Evolutionary conservation across 2,888 invertebrate species (phyloP).

Genomic region (Allygus modestus): DNA sequence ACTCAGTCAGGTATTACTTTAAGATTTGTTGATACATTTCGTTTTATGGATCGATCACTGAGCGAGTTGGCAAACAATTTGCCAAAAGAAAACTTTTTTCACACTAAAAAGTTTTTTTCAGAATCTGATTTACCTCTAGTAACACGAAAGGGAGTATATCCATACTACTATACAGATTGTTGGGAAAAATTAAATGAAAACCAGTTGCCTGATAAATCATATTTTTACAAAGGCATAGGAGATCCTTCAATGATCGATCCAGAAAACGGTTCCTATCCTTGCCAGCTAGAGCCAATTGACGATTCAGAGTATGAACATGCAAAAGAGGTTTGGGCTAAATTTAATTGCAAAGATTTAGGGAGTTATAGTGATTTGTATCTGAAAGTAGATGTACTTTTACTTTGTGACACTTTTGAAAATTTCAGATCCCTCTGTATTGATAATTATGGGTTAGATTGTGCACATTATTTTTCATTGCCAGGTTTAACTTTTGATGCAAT

Average conservation of each 20-base stretch:
- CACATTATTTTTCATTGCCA: conserved; percentile 48
- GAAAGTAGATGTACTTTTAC: conserved; percentile 57
- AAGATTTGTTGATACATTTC: conserved; percentile 6
- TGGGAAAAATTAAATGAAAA: conserved; percentile 63
- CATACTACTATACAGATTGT: conserved; percentile 64
- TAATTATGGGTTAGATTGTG: conserved; percentile 32
- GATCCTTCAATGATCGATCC: conserved; percentile 67
- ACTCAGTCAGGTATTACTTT: neutral
- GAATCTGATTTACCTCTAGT: neutral
- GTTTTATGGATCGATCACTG: conserved; percentile 7
- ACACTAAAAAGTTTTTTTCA: conserved; percentile 7
- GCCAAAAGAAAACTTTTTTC: neutral
- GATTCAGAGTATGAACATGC: conserved; percentile 72
- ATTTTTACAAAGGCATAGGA: conserved; percentile 69
- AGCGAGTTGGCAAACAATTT: neutral
- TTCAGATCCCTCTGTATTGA: conserved; percentile 50
- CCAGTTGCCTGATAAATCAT: conserved; percentile 68
- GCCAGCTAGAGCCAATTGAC: neutral
- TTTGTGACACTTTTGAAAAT: conserved; percentile 43
- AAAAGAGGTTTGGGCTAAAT: conserved; percentile 71
- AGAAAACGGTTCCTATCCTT: neutral
- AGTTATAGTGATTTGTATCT: conserved; percentile 71
- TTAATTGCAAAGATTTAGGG: conserved; percentile 71
- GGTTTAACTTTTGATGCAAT: conserved; percentile 54
- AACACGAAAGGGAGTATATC: conserved; percentile 61